Percentiles rank a stretch among this genome's conserved stretches.
Evolutionary conservation across 2,888 invertebrate species (phyloP).

Genomic region (Oegoconia quadripuncta): DNA sequence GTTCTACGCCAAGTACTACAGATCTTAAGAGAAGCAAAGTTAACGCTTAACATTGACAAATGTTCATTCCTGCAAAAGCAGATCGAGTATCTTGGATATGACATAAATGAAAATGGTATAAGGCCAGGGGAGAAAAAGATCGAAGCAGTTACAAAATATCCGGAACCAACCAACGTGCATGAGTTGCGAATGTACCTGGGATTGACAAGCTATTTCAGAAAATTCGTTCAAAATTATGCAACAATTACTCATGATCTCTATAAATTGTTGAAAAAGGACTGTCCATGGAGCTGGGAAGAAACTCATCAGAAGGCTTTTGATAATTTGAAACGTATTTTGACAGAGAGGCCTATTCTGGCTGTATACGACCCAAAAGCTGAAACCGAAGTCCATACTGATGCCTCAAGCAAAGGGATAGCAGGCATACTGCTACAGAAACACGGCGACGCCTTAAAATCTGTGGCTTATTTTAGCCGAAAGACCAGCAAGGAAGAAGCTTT

Average conservation of each 20-base stretch:
- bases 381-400: slow-evolving; percentile 4
- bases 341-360: no score
- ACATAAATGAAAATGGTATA: slow-evolving; percentile 1
- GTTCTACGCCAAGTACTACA: not conserved
- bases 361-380: not conserved
- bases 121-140: slow-evolving; percentile 2
- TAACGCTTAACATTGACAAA: slow-evolving; percentile 5
- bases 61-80: slow-evolving; percentile 1
- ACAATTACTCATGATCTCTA: not conserved
- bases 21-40: not conserved
- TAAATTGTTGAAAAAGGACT: slow-evolving; percentile 1
- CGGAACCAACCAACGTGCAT: not conserved
- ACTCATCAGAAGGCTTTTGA: slow-evolving; percentile 1
- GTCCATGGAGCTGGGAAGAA: not conserved
- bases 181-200: not conserved
- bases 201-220: not conserved
- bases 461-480: not conserved
- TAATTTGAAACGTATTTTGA: not conserved
- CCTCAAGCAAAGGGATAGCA: not conserved
- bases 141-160: not conserved
- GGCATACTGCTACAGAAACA: slow-evolving; percentile 2
- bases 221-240: slow-evolving; percentile 2
- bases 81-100: slow-evolving; percentile 2
- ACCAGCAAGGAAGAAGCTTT: not conserved
- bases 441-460: not conserved